Evolutionary conservation across 2,797 vertebrate species (phyloP), one percentile per base, ranked within the genome.

Genomic region (Esox lucius): DNA sequence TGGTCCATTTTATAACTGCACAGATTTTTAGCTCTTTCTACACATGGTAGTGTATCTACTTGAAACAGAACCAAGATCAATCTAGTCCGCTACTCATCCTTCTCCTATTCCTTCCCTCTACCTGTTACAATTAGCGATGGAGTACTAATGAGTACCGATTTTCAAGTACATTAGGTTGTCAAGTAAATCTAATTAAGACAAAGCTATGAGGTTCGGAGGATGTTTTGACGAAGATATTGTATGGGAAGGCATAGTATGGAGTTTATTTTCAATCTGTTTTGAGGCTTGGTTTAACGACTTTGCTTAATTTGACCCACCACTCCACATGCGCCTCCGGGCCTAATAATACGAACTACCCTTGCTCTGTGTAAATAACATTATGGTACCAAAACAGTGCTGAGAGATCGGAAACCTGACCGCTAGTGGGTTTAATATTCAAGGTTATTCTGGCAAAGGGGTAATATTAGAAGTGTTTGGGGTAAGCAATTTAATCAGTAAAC

Each of bases 401-500:
- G 7, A 2, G 33, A 19, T 15, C 68, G 72, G 64, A 78, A 74
- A 72, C 59, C 42, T 67, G 73, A 51, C 68, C 28, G 13, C 8
- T 16, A 13, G 16, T 22, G 22, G 22, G 46, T 62, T 72, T 78
- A 74, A 74, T 74, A 70, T 78, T 74, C 62, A 65, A 46, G 24
- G 6, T 28, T 48, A 78, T 51, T 73, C 42, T 15, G 28, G 15
- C 12, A 11, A 24, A 8, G 22, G 59, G 68, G 71, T 78, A 74
- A 70, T 70, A 74, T 78, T 74, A 74, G 71, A 59, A 39, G 12
- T 28, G 49, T 66, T 42, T 75, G 75, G 31, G 70, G 67, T 80
- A 74, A 80, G 70, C 72, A 68, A 65, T 73, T 74, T 73, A 46
- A 46, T 70, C 74, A 39, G 22, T 81, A 75, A 80, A 84, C 76